phyloP scores from a whole-genome alignment of 2,113 vertebrate genomes.

The Hepsetus odoe region DNA sequence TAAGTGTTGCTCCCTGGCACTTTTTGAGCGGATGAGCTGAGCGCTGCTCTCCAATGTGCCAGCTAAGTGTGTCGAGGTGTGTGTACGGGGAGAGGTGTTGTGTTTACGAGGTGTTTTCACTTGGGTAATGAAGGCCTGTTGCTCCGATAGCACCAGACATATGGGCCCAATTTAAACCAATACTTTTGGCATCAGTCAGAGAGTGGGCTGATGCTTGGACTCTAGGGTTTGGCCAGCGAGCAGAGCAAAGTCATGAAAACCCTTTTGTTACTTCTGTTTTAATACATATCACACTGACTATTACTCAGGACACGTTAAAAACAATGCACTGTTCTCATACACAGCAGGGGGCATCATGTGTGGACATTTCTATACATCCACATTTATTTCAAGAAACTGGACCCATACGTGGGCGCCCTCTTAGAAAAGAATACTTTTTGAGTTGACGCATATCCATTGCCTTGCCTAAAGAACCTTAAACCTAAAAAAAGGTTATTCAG shows the following conservation, averaged over 20 bases:
- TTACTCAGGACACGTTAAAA: background rate
- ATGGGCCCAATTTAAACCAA: conserved; percentile 41
- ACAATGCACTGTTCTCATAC: background rate
- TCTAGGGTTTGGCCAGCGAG: conserved; percentile 13
- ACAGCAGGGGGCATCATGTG: background rate
- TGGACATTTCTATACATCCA: background rate
- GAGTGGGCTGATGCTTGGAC: background rate
- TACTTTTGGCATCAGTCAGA: conserved; percentile 24
- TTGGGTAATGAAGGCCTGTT: conserved; percentile 33
- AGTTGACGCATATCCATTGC: too few species aligned
- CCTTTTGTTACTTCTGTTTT: conserved; percentile 13
- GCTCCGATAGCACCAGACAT: conserved; percentile 28
- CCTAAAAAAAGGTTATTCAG: too few species aligned
- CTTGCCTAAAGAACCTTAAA: too few species aligned
- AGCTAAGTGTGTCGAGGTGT: background rate
- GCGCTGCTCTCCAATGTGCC: background rate
- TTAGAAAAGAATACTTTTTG: too few species aligned
- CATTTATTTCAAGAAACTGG: too few species aligned
- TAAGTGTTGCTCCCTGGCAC: background rate
- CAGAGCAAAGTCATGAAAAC: conserved; percentile 19
- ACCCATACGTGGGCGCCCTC: too few species aligned
- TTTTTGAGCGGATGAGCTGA: background rate
- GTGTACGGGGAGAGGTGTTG: background rate
- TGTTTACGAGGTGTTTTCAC: conserved; percentile 47
- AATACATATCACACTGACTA: background rate